Evolutionary conservation across 2,113 vertebrate genomes (phyloP).

Genomic region (Chiloscyllium plagiosum): DNA sequence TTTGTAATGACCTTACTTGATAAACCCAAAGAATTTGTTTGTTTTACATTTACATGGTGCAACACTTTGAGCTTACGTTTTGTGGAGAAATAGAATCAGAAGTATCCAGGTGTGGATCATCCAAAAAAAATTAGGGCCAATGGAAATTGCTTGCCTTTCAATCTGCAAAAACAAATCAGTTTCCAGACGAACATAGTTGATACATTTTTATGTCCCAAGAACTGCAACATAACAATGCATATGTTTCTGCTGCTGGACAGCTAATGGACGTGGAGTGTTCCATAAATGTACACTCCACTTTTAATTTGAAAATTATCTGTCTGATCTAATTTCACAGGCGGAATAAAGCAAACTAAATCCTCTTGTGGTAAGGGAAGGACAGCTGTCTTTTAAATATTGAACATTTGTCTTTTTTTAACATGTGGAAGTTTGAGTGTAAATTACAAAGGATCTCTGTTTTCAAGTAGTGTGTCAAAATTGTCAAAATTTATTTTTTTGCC

Average conservation of each 20-base stretch:
- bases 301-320: neutral
- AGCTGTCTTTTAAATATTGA: neutral
- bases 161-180: neutral
- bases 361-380: neutral
- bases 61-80: neutral
- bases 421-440: neutral
- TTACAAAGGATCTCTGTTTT: neutral
- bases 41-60: neutral
- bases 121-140: neutral
- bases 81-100: neutral
- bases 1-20: neutral
- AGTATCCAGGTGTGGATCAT: neutral
- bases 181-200: neutral
- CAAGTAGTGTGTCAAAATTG: neutral
- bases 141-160: neutral
- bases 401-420: neutral
- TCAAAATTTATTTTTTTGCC: neutral
- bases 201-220: neutral
- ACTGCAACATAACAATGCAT: neutral
- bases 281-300: neutral
- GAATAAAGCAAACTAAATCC: neutral
- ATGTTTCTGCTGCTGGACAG: neutral
- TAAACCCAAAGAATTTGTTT: neutral
- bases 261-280: neutral
- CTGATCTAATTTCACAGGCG: neutral